Percentiles rank a stretch among this genome's conserved stretches.
phyloP scores from a whole-genome alignment of 2,888 invertebrate species.

The Chrysolina haemoptera region DNA sequence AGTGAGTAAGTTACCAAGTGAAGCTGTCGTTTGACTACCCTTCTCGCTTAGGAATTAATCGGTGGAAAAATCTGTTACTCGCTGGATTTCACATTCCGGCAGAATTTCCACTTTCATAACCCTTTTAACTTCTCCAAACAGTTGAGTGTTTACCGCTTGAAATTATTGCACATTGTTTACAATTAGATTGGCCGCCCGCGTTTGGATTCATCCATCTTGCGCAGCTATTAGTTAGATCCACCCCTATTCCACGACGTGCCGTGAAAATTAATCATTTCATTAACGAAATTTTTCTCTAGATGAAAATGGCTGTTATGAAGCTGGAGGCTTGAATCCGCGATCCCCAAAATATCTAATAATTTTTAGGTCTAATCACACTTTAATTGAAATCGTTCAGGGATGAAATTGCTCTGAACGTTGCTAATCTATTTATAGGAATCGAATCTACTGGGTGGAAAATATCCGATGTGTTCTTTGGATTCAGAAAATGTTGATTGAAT shows the following conservation, averaged over 20 bases:
- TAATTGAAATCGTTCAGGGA: slow-evolving; percentile 39
- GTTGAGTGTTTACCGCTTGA: slow-evolving; percentile 10
- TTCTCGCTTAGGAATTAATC: background rate
- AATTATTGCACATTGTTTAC: slow-evolving; percentile 20
- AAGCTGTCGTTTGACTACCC: background rate
- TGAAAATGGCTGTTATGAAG: slow-evolving; percentile 16
- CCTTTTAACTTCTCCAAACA: slow-evolving; percentile 12
- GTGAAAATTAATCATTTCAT: slow-evolving; percentile 22
- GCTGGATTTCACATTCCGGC: slow-evolving; percentile 2
- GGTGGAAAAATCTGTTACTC: background rate
- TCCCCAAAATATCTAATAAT: slow-evolving; percentile 36
- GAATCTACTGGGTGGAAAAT: slow-evolving; percentile 12
- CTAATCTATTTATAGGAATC: slow-evolving; percentile 22
- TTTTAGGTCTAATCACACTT: slow-evolving; percentile 38
- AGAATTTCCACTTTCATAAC: background rate
- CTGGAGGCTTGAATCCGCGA: slow-evolving; percentile 20
- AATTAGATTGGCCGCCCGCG: slow-evolving; percentile 6
- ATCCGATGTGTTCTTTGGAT: background rate
- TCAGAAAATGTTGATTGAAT: too few species aligned
- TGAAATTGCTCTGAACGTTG: slow-evolving; percentile 30
- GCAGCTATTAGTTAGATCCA: slow-evolving; percentile 19
- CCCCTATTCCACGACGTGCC: slow-evolving; percentile 18
- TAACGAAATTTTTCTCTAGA: slow-evolving; percentile 21
- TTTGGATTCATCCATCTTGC: slow-evolving; percentile 5
- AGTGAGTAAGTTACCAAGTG: background rate